Evolutionary conservation across 2,797 vertebrate genomes (phyloP).

Genomic region (Capromys pilorides): DNA sequence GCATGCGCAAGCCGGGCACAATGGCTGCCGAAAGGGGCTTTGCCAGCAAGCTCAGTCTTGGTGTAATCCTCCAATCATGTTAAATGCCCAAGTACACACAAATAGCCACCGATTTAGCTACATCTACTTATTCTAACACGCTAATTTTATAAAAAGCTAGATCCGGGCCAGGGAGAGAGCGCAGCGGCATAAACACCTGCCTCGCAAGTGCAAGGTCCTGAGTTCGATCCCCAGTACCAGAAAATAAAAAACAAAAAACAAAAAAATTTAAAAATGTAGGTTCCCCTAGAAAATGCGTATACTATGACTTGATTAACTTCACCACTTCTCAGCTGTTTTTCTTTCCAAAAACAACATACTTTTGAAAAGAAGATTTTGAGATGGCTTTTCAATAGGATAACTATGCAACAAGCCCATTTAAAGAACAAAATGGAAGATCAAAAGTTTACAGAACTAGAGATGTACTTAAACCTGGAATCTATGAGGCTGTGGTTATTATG

Average conservation of each 20-base stretch:
- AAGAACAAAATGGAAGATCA: constrained; percentile 20
- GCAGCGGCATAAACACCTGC: too few species aligned
- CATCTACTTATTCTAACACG: neutral
- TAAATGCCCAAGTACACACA: neutral
- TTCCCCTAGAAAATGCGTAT: neutral
- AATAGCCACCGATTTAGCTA: neutral
- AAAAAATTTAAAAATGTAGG: neutral
- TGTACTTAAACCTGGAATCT: neutral
- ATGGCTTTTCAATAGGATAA: constrained; percentile 14
- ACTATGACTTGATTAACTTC: neutral
- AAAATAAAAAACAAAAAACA: too few species aligned
- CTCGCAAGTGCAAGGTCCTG: too few species aligned
- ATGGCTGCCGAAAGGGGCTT: neutral
- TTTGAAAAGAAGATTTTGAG: constrained; percentile 47
- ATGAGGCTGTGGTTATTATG: neutral
- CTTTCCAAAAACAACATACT: neutral
- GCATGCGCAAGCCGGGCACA: neutral
- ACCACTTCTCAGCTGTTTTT: neutral
- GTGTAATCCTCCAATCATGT: neutral
- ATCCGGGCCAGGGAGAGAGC: neutral
- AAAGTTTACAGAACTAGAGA: constrained; percentile 18
- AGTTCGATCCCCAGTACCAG: too few species aligned
- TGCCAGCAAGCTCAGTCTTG: neutral
- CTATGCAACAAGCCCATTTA: neutral
- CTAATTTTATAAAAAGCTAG: constrained; percentile 10